Base-by-base conservation (phyloP, 1,140 invertebrate species). In the Microplitis mediator region DNA sequence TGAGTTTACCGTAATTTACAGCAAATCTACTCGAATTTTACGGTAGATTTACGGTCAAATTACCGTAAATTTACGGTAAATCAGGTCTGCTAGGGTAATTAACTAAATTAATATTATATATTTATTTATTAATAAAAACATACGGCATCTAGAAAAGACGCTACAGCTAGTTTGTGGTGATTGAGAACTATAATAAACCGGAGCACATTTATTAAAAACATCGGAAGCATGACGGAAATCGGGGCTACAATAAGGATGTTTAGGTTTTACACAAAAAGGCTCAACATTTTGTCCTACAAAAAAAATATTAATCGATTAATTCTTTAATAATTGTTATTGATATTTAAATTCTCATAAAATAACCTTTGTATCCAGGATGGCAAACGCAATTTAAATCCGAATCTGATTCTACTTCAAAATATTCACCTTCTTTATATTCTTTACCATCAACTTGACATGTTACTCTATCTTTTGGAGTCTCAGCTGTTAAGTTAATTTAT, bases 371-470 rank as follows among this genome's bases (percentile, higher is more conserved):
- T 31, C 72, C 77, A 3, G 71, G 39, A 68, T 51, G 35, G 35
- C 82, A 84, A 6, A 58, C 4, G 45, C 83, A 84, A 0, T 74
- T 51, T 56, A 51, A 68, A 35, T 76, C 45, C 6, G 75, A 64
- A 0, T 4, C 69, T 4, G 9, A 9, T 8, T 4, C 0, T 0
- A 63, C 67, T 4, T 52, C 0, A 8, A 84, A 84, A 1, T 14
- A 34, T 16, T 84, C 45, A 2, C 83, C 83, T 0, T 79, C 80
- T 3, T 14, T 63, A 23, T 80, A 82, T n/a, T 16, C 73, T 62
- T 71, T 69, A 14, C 81, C 82, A 4, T 81, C 63, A n/a, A 84
- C 81, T 6, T 65, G 32, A 11, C 83, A 84, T 0, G 35, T 78
- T 3, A 72, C 39, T 23, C 34, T 67, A 0, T 77, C 52, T 51